phyloP scores from a whole-genome alignment of 2,113 vertebrate species.

The Phaethon lepturus region DNA sequence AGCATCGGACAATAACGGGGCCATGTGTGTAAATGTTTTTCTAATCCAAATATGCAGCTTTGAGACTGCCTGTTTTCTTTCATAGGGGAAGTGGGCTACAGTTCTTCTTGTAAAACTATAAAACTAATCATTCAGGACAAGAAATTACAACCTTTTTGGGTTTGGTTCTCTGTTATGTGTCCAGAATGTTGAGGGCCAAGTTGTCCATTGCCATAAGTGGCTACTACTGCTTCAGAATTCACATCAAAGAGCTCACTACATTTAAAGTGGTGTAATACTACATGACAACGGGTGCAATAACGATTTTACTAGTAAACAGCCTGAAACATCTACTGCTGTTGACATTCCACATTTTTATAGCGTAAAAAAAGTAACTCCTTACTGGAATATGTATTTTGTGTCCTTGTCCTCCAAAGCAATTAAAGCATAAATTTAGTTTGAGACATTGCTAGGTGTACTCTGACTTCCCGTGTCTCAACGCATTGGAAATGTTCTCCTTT shows the following conservation, averaged over 20 bases:
- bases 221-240: neutral
- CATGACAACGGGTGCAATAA: neutral
- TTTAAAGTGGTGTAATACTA: neutral
- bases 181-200: neutral
- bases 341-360: neutral
- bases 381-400: neutral
- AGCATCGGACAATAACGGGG: neutral
- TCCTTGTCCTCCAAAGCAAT: neutral
- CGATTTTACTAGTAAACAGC: neutral
- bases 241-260: neutral
- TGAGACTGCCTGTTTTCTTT: neutral
- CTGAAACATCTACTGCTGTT: neutral
- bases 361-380: neutral
- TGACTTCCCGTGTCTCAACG: neutral
- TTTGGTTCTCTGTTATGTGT: neutral
- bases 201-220: neutral
- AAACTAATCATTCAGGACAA: neutral
- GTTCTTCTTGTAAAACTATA: neutral
- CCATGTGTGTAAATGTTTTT: slow-evolving; percentile 10
- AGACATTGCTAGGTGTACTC: neutral
- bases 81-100: neutral
- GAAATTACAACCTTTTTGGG: neutral
- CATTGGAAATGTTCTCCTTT: neutral
- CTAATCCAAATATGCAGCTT: neutral
- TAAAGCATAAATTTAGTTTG: neutral